Conservation (phyloP, 1,140 invertebrate genomes). For the Tenebrio molitor region DNA sequence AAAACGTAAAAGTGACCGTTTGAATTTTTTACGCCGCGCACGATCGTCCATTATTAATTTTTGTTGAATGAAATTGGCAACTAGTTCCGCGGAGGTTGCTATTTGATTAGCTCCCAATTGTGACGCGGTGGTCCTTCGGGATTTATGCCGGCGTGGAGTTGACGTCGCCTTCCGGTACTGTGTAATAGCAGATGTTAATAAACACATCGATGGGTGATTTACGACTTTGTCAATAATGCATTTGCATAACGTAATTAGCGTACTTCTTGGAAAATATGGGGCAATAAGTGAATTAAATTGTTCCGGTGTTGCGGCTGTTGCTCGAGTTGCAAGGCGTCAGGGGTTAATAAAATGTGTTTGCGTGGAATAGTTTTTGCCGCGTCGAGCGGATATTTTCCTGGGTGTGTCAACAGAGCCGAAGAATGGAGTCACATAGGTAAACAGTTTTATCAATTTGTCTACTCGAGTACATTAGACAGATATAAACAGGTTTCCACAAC, state of each 20-base stretch:
- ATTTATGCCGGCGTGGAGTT: conserved; percentile 10
- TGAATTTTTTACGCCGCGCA: neutral
- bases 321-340: neutral
- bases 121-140: conserved; percentile 8
- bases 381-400: conserved; percentile 22
- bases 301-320: neutral
- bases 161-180: conserved; percentile 18
- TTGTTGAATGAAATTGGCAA: neutral
- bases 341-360: conserved; percentile 35
- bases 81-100: neutral
- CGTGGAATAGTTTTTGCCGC: conserved; percentile 19
- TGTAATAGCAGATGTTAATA: conserved; percentile 38
- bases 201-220: conserved; percentile 32
- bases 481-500: conserved; percentile 30
- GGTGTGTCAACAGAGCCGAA: conserved; percentile 18
- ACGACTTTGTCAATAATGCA: conserved; percentile 22
- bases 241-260: conserved; percentile 9
- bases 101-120: conserved; percentile 8
- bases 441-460: conserved; percentile 38
- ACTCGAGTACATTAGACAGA: conserved; percentile 33
- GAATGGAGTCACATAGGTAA: conserved; percentile 31
- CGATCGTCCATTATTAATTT: neutral
- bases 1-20: neutral
- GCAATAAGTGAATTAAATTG: neutral
- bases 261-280: neutral